phyloP scores from a whole-genome alignment of 2,797 vertebrate genomes.

The Brachymystax lenok region DNA sequence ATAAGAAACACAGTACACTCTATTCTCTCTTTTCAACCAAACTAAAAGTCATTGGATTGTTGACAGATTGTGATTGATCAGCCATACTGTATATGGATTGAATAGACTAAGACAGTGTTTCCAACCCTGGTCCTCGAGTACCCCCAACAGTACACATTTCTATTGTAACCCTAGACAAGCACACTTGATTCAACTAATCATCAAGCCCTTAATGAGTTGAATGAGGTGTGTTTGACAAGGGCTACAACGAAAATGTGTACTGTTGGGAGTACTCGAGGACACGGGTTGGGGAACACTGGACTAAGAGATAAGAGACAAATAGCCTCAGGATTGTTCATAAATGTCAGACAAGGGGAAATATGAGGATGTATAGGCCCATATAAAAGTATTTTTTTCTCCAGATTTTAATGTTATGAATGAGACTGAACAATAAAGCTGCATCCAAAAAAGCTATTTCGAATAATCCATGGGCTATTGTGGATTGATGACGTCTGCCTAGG shows the following conservation, averaged over 20 bases:
- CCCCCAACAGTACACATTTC: too few species aligned
- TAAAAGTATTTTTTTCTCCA: background rate
- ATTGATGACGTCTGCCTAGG: background rate
- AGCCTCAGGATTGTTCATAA: constrained; percentile 13
- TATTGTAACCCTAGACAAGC: too few species aligned
- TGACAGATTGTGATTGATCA: background rate
- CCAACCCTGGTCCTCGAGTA: too few species aligned
- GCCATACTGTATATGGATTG: background rate
- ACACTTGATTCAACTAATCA: too few species aligned
- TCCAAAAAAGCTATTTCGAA: background rate
- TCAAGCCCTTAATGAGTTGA: too few species aligned
- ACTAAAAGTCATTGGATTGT: background rate
- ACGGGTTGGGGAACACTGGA: background rate
- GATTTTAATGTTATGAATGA: background rate
- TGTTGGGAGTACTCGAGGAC: too few species aligned
- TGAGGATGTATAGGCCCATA: background rate
- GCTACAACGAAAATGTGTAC: too few species aligned
- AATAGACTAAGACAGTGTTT: background rate
- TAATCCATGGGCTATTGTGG: background rate
- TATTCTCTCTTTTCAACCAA: too few species aligned
- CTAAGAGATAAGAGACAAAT: background rate
- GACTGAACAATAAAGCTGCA: background rate
- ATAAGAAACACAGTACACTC: too few species aligned
- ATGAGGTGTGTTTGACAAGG: too few species aligned
- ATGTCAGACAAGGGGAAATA: background rate